A percentile compares a stretch with the other conserved stretches of the same genome.
Conservation (phyloP, 2,888 invertebrate species). For the Cerceris ruficornis region DNA sequence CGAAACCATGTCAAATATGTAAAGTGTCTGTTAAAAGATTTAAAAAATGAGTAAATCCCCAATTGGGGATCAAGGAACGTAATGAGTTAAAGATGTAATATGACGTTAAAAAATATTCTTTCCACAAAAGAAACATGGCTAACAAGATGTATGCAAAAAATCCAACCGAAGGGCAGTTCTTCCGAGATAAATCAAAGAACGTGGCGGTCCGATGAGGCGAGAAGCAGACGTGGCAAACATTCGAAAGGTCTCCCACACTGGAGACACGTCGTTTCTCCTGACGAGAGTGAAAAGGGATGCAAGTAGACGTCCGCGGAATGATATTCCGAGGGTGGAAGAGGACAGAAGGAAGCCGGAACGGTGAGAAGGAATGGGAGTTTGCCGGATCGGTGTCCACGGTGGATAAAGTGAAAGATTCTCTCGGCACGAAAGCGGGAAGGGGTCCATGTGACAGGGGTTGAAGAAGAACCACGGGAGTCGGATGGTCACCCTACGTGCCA, state of each 20-base stretch:
- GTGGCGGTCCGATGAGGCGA: slow-evolving; percentile 44
- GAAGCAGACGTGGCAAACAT: slow-evolving; percentile 57
- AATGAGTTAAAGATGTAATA: too few species aligned
- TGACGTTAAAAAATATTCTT: neutral
- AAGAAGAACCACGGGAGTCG: slow-evolving; percentile 67
- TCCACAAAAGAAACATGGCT: neutral
- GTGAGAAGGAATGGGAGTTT: slow-evolving; percentile 35
- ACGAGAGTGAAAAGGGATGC: slow-evolving; percentile 60
- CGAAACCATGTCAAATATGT: too few species aligned
- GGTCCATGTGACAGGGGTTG: slow-evolving; percentile 74
- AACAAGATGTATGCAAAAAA: neutral
- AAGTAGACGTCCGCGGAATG: slow-evolving; percentile 72
- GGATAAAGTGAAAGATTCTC: slow-evolving; percentile 80
- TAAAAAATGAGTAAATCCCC: too few species aligned
- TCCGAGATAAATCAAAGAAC: slow-evolving; percentile 48
- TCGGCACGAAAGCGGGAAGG: slow-evolving; percentile 48
- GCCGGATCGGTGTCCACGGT: slow-evolving; percentile 78
- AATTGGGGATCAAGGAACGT: too few species aligned
- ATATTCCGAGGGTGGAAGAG: slow-evolving; percentile 73
- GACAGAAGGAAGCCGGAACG: slow-evolving; percentile 25
- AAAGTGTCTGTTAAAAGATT: too few species aligned
- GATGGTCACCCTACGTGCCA: slow-evolving; percentile 77
- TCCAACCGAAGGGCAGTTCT: neutral
- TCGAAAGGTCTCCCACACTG: slow-evolving; percentile 51
- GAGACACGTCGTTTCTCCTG: slow-evolving; percentile 51